Base-by-base conservation (phyloP, 2,797 vertebrate genomes). In the Holocentrus rufus region DNA sequence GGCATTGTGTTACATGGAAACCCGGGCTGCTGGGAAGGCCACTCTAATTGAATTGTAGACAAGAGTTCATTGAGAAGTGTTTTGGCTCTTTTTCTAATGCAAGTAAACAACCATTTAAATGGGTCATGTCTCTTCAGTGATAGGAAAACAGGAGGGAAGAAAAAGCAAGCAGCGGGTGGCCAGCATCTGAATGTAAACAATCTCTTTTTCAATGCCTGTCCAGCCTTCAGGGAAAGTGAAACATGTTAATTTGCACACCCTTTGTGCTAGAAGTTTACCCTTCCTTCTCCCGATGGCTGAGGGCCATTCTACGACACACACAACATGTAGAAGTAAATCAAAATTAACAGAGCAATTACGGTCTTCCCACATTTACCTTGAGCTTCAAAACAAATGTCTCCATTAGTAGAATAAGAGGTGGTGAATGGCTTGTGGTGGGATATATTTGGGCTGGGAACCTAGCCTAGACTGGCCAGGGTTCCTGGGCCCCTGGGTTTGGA, bases 31-130 rank as follows among this genome's bases (percentile, higher is more conserved):
- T 90, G 86, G 88, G 91, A 92, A 89, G 89, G 89, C 91, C 90
- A 89, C 88, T 89, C 91, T 95, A 95, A 95, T 95, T 95, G 91
- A 95, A 95, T 94, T 94, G 94, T 95, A 94, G 93, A 95, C 93
- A 94, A 95, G 93, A 94, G 93, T 92, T 94, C 93, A 94, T 94
- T 94, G 92, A 95, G 92, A 88, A 93, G 91, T 85, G 83, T 87
- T 90, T 93, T 94, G 91, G 92, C 92, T 89, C 90, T 89, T 90
- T 87, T 90, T 93, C 93, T 90, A 91, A 93, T 93, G 89, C 93
- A 94, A 94, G 93, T 95, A 95, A 95, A 94, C 93, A 95, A 92
- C 92, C 93, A 90, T 94, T 94, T 92, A 95, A 95, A 93, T 92
- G 92, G 93, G 93, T 94, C 94, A 94, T 93, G 93, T 93, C 91